These are phyloP conservation scores for Cheilosia soror DNA, from an alignment of 2,888 invertebrate genomes.

Conservation along the genomic window DNA sequence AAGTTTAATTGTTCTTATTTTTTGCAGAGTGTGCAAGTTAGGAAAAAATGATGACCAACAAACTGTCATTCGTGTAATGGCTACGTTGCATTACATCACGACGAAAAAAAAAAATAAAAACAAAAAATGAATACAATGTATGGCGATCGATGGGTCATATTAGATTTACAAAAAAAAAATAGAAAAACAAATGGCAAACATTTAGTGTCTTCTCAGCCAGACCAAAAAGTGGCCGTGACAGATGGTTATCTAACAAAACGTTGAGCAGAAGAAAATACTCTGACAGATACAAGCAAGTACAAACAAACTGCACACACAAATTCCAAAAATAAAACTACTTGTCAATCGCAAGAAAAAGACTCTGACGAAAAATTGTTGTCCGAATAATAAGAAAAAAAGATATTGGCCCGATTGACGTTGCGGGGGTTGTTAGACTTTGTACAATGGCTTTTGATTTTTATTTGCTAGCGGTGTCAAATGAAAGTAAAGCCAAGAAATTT, in stretches of 20 bases:
- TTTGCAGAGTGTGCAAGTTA: slow-evolving; percentile 32
- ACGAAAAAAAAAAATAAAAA: slow-evolving; percentile 18
- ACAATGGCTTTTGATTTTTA: slow-evolving; percentile 81
- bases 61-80: slow-evolving; percentile 27
- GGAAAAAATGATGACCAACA: slow-evolving; percentile 31
- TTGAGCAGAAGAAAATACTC: slow-evolving; percentile 11
- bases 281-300: slow-evolving; percentile 64
- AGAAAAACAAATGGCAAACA: slow-evolving; percentile 64
- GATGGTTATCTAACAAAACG: slow-evolving; percentile 3
- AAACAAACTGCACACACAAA: slow-evolving; percentile 61
- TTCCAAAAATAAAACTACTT: slow-evolving; percentile 53
- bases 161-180: slow-evolving; percentile 32
- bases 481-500: slow-evolving; percentile 81
- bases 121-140: slow-evolving; percentile 56
- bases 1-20: slow-evolving; percentile 6
- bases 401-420: slow-evolving; percentile 16
- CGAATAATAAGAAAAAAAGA: slow-evolving; percentile 8
- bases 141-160: slow-evolving; percentile 72
- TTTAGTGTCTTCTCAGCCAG: slow-evolving; percentile 28
- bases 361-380: slow-evolving; percentile 12
- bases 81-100: slow-evolving; percentile 17
- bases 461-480: slow-evolving; percentile 83
- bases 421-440: slow-evolving; percentile 25
- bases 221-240: background rate
- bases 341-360: slow-evolving; percentile 32